phyloP scores from a whole-genome alignment of 2,888 invertebrate species.

The Cantharis lateralis region DNA sequence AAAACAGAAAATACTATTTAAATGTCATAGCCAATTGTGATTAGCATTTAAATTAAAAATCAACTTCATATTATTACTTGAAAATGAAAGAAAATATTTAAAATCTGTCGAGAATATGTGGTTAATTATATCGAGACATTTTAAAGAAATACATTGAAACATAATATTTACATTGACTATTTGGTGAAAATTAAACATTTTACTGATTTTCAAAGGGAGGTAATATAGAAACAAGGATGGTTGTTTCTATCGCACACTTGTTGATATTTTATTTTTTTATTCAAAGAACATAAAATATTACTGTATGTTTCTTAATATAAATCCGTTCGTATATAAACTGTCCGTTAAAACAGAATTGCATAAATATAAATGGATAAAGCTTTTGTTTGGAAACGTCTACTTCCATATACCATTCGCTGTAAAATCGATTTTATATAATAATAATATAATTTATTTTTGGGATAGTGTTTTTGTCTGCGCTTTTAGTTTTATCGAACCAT shows the following conservation, averaged over 20 bases:
- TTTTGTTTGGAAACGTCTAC: not conserved
- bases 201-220: not conserved
- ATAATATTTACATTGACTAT: no score
- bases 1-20: no score
- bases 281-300: not conserved
- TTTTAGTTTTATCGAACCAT: constrained; percentile 16
- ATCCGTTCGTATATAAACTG: not conserved
- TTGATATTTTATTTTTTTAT: not conserved
- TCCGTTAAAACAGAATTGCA: not conserved
- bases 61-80: no score
- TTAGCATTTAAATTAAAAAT: no score
- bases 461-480: constrained; percentile 9
- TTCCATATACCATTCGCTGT: not conserved
- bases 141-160: no score
- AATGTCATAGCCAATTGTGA: no score
- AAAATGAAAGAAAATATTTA: no score
- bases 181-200: no score
- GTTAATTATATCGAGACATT: no score
- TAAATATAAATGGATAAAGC: not conserved
- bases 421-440: not conserved
- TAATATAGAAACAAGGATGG: not conserved
- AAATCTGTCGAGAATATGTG: no score
- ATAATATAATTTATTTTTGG: not conserved
- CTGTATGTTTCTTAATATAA: not conserved
- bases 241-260: not conserved